phyloP scores from a whole-genome alignment of 1,140 invertebrate species.

The Drosophila ananassae region DNA sequence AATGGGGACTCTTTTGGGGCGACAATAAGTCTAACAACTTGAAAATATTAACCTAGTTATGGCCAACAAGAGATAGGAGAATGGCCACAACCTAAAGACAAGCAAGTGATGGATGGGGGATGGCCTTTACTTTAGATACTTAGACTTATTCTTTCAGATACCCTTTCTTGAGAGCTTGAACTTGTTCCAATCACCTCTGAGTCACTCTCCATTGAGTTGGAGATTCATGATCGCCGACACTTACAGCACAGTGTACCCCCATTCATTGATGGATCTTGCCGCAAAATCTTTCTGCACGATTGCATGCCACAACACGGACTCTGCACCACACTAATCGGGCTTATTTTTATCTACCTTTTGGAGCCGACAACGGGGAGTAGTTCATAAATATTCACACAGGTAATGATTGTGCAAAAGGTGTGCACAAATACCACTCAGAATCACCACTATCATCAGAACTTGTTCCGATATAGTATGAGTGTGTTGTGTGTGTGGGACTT shows the following conservation, averaged over 20 bases:
- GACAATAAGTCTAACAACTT: slow-evolving; percentile 31
- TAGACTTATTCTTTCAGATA: not conserved
- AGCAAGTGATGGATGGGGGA: slow-evolving; percentile 23
- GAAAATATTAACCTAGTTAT: slow-evolving; percentile 29
- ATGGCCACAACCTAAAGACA: slow-evolving; percentile 9
- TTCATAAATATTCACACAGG: slow-evolving; percentile 52
- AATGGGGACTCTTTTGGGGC: slow-evolving; percentile 14
- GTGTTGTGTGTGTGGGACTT: slow-evolving; percentile 16
- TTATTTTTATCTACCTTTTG: slow-evolving; percentile 33
- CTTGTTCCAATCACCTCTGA: slow-evolving; percentile 35
- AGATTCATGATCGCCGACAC: slow-evolving; percentile 16
- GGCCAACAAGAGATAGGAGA: slow-evolving; percentile 15
- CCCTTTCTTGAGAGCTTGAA: slow-evolving; percentile 1
- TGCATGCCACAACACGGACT: slow-evolving; percentile 15
- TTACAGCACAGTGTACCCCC: not conserved
- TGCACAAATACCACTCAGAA: slow-evolving; percentile 32
- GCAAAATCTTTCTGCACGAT: slow-evolving; percentile 48
- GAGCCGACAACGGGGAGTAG: slow-evolving; percentile 4
- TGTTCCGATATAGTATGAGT: not conserved
- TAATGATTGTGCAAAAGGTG: slow-evolving; percentile 48
- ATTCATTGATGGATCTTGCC: slow-evolving; percentile 33
- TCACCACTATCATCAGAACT: slow-evolving; percentile 62
- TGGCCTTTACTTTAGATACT: no score
- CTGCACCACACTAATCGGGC: slow-evolving; percentile 26
- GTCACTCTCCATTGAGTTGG: slow-evolving; percentile 33